Evolutionary conservation across 1,140 invertebrate genomes (phyloP), one percentile per base, ranked within the genome.

Genomic region (Holotrichia oblita): DNA sequence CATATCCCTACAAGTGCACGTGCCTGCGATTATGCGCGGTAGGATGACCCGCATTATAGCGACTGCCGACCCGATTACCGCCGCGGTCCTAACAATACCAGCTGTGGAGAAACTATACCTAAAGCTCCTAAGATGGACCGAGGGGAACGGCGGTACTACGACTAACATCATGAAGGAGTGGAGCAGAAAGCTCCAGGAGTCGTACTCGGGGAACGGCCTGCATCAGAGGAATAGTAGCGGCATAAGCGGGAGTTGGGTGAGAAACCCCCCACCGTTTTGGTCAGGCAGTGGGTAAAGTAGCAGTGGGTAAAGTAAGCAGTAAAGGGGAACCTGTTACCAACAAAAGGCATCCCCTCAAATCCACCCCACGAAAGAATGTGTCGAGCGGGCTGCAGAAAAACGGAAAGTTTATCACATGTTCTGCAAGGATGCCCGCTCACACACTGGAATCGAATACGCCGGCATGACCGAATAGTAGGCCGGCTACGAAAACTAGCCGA

Each of bases 401-500:
- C 27, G 4, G 17, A 34, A 3, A 10, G 17, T 3, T 4, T n/a
- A 3, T 10, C 75, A n/a, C 10, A 34, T 40, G 27, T 42, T 6
- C 12, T 48, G 40, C 10, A 41, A 27, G 20, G 40, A 1, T 42
- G 17, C 7, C 27, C 73, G 73, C 40, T 41, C 27, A 22, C 17
- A 44, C 42, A 73, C 27, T 73, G 72, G 24, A 14, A 41, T 10
- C 0, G 72, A 40, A 41, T 73, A 8, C 72, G 20, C n/a, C 59
- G 59, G 59, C 59, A 61, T 14, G 59, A 61, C 59, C 7, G 72
- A 2, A 41, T 73, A 34, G 72, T 40, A 3, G 14, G n/a, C 24
- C 64, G 64, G 17, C 10, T 78, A 8, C 8, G 24, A 14, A 0
- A 64, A 6, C 3, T 93, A 91, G 92, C 90, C 90, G 91, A 90